Base-by-base conservation (phyloP, 1,140 invertebrate species). In the Conopomorpha cramerella region DNA sequence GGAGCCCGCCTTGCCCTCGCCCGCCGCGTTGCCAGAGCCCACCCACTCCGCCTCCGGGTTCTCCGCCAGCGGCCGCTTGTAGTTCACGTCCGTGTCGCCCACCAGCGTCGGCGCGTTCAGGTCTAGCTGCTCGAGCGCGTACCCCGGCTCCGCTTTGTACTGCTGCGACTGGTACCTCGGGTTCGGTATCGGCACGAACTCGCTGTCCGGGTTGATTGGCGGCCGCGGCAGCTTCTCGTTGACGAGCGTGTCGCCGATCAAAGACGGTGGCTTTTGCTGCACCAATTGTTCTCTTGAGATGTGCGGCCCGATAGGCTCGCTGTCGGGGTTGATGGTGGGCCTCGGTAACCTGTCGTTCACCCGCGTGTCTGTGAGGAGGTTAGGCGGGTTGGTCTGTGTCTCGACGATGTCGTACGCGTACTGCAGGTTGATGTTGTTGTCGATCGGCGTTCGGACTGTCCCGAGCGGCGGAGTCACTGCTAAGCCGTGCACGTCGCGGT, bases 41-140 rank as follows among this genome's bases (percentile, higher is more conserved):
- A 87, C 79, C 60, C 84, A 86, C 49, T 90, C 87, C 31, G 85
- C 84, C 36, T 88, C 82, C 0, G 86, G 84, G 52, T 90, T 84
- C 0, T 77, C 57, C 1, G 85, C 85, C 70, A 56, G 23, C 62
- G 84, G 46, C 63, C 77, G 27, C 71, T 67, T 62, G 49, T 85
- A 86, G 52, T 89, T 89, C 0, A 86, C 81, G 3, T 78, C 64
- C 1, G 81, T 85, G 43, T 88, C 85, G 10, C 78, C 80, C 11
- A 77, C 73, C n/a, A 85, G 55, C 4, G 76, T 56, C 2, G 78
- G 77, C 43, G 62, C 56, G 43, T 49, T 70, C 45, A 71, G 38
- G 37, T 77, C 67, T 38, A 59, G 63, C 45, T 65, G 56, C 39
- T 74, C 67, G 16, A 54, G 57, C 17, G 57, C 53, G 41, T 50